phyloP scores from a whole-genome alignment of 1,140 invertebrate species.

The Eciton burchellii region DNA sequence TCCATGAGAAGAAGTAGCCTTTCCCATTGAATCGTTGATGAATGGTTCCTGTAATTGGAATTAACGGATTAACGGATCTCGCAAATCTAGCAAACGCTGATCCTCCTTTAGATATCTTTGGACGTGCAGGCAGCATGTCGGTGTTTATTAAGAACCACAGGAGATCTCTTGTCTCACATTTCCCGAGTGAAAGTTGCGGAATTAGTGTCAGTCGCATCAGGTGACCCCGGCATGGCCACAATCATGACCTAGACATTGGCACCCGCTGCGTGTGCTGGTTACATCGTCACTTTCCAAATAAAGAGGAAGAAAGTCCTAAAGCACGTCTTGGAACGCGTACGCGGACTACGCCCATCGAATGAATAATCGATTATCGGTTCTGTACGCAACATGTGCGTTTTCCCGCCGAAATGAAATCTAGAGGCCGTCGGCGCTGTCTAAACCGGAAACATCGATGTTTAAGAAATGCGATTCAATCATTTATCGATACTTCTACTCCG shows the following conservation, averaged over 20 bases:
- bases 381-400: not conserved
- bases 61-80: conserved; percentile 5
- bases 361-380: conserved; percentile 12
- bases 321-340: not conserved
- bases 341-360: conserved; percentile 24
- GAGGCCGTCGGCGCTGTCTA: not conserved
- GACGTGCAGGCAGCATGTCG: not conserved
- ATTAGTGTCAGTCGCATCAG: conserved; percentile 49
- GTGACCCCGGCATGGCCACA: conserved; percentile 45
- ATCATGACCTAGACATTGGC: conserved; percentile 78
- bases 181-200: conserved; percentile 76
- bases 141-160: conserved; percentile 25
- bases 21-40: conserved; percentile 87
- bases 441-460: not conserved
- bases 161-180: conserved; percentile 6
- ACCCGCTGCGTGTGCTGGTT: conserved; percentile 67
- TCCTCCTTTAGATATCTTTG: conserved; percentile 35
- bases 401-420: not conserved
- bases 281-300: conserved; percentile 76
- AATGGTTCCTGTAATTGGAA: conserved; percentile 80
- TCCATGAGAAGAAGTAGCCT: conserved; percentile 95
- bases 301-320: conserved; percentile 77
- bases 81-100: conserved; percentile 11
- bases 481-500: not conserved
- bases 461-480: not conserved